Base-by-base conservation (phyloP, 2,797 vertebrate genomes). In the Nyctibius grandis region DNA sequence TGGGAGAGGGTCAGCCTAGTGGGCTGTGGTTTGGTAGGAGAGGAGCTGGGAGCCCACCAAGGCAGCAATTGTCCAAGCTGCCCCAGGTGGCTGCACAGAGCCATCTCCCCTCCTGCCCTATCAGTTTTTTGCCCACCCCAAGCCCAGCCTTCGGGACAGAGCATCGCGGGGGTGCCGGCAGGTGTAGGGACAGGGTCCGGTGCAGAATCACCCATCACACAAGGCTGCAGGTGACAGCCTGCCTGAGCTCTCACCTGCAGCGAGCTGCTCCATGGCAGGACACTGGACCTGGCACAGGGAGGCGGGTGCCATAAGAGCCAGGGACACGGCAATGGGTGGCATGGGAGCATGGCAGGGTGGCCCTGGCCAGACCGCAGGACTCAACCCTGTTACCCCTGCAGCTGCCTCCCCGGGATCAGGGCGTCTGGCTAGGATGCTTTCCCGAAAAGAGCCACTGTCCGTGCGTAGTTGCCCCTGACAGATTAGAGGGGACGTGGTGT, bases 401-500 rank as follows among this genome's bases (percentile, higher is more conserved):
- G 42, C 38, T 61, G 81, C 61, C 50, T 89, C 69, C 36, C 61
- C 5, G 2, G 45, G 34, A 34, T 61, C 63, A 28, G 63, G 93
- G 89, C 40, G 1, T 9, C 38, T 65, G 73, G 85, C 88, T 91
- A 96, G 82, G 57, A 40, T 57, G 72, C 67, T 76, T 91, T 93
- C 88, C 59, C 6, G 31, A 91, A 89, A 84, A 56, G 63, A 93
- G 44, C 40, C 0, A 1, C 72, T 34, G 1, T 40, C 57, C 48
- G 28, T 6, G 8, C 1, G 2, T 12, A 20, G 90, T 20, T 59
- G 80, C 36, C 23, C 51, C 42, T 31, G 64, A 59, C 36, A 42
- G 74, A 70, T 75, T 64, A 63, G 44, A 85, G 40, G 64, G 95
- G 81, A 97, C 95, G 44, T 1, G n/a, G 23, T 96, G 95, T 97